Evolutionary conservation across 1,140 invertebrate genomes (phyloP).

Genomic region (Sarcophaga bullata): DNA sequence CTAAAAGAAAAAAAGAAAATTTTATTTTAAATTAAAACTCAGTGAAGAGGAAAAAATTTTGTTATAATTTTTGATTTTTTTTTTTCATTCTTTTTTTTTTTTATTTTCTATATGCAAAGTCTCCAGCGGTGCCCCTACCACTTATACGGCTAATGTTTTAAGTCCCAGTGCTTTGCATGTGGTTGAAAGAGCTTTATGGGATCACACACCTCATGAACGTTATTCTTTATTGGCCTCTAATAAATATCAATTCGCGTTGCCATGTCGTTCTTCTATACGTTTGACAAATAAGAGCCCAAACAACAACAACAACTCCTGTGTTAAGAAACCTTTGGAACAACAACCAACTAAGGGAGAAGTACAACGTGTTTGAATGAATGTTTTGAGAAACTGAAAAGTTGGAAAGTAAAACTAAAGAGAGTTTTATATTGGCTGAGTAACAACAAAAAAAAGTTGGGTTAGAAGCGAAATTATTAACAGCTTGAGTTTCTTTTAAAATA

Average conservation of each 20-base stretch:
- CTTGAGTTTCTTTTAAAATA: background rate
- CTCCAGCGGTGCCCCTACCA: constrained; percentile 58
- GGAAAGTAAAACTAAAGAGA: background rate
- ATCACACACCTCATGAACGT: constrained; percentile 58
- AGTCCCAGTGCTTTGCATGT: constrained; percentile 59
- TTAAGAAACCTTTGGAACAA: constrained; percentile 29
- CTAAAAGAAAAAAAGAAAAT: background rate
- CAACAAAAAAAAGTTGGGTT: background rate
- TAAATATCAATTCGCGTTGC: constrained; percentile 65
- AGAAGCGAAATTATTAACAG: background rate
- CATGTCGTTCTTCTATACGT: constrained; percentile 64
- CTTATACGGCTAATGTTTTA: constrained; percentile 64
- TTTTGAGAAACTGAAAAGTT: background rate
- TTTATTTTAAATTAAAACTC: background rate
- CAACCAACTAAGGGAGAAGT: constrained; percentile 30
- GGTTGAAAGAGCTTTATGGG: constrained; percentile 63
- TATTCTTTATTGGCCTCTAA: constrained; percentile 57
- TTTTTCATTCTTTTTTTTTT: background rate
- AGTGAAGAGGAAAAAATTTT: constrained; percentile 1
- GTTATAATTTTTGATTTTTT: background rate
- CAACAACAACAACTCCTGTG: background rate
- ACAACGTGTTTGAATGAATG: constrained; percentile 41
- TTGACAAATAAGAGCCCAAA: constrained; percentile 39
- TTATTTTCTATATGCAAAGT: constrained; percentile 47
- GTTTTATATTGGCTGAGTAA: constrained; percentile 8